Base-by-base conservation (phyloP, 1,140 invertebrate genomes). In the Stegodyphus mimosarum region DNA sequence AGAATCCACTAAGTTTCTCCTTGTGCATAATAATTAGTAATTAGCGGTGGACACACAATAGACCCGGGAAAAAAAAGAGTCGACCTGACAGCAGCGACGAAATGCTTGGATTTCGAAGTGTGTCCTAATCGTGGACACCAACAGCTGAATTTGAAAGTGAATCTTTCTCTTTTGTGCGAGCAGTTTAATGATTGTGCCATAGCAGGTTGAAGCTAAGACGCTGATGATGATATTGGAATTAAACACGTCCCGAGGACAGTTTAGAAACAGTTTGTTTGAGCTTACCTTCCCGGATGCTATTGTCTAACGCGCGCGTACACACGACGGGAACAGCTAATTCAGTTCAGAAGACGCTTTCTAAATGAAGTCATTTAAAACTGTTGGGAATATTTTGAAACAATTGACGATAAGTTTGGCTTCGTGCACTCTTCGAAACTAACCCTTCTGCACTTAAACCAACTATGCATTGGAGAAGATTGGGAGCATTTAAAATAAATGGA, bases 21-120 rank as follows among this genome's bases (percentile, higher is more conserved):
- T 55, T 33, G 73, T 33, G 73, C 73, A 75, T 75, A 75, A 75
- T 75, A 75, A 75, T 75, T 75, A 75, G 73, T 55, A 75, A 75
- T 75, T 75, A 75, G 73, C 53, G 51, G 51, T 75, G 73, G 73
- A 75, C 73, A 75, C 53, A 75, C 73, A 75, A 55, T 53, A 18
- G 73, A 55, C 73, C 48, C 6, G 51, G 73, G 73, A 64, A 33
- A 33, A 33, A 33, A 3, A 33, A 33, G 3, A 33, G 33, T 33
- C 33, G 1, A 33, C 3, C 3, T 33, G 33, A 33, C 33, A 33
- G 3, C 3, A 33, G 33, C 17, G 49, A 75, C 53, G 73, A 60
- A 75, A 60, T 55, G 73, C 52, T 53, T 75, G 33, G 73, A 75
- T 48, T 75, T 11, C 33, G 52, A 18, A 17, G 17, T 33, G 33